Base-by-base conservation (phyloP, 2,888 invertebrate species). In the Heliconius ismenius region DNA sequence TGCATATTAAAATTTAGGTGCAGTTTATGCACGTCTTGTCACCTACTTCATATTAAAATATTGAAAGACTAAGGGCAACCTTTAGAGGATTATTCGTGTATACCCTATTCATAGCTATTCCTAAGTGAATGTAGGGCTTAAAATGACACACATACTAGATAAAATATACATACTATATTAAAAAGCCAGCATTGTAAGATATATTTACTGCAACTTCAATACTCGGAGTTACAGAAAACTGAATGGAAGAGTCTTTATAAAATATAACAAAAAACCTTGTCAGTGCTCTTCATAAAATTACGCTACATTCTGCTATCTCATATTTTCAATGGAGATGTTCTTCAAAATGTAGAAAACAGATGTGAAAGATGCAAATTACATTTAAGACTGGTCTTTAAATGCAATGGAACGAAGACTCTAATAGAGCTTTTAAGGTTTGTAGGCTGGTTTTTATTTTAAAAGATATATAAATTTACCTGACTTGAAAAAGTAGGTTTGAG, bases 241-340 rank as follows among this genome's bases (percentile, higher is more conserved):
- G 54, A 58, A 70, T 70, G 28, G 32, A 54, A 54, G 32, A 11
- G 54, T 70, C 54, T 58, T 32, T 70, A 70, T 54, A 70, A 70
- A 70, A 70, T 70, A 70, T 70, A 70, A 70, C 69, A 70, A 70
- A 70, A 70, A 70, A 70, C 54, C 69, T 70, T 70, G 54, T 70
- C 69, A 70, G 69, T 21, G 69, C 54, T 70, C 69, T 70, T 70
- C 32, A 70, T 70, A 70, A 70, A 70, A 70, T 70, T 70, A 70
- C 54, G 69, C 54, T 70, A 70, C 54, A 70, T 70, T 70, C 69
- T 70, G 69, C 69, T 26, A 70, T 70, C 69, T 54, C 54, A 70
- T 70, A 58, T 70, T 70, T 70, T 70, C 69, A 70, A 70, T 70
- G 69, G 69, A 70, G 69, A 54, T 54, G 54, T 70, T 69, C 54